Base-by-base conservation (phyloP, 2,113 vertebrate genomes). In the Apteryx mantelli region DNA sequence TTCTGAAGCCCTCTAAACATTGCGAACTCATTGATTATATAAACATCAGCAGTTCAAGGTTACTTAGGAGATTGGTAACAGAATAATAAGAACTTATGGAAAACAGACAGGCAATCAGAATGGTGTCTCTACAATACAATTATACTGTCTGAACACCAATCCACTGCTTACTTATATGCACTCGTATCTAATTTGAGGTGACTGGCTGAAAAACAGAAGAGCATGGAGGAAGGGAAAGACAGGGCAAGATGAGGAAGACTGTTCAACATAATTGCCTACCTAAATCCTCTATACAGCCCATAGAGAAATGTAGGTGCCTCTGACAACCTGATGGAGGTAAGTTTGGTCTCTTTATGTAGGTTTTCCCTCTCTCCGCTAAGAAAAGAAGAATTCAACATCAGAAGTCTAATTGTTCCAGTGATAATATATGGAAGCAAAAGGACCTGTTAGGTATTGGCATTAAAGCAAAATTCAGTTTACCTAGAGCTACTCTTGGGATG, bases 61-160 rank as follows among this genome's bases (percentile, higher is more conserved):
- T 93, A 53, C 40, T 91, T 81, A 95, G 64, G 38, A 91, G 36
- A 83, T 12, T 66, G 58, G 64, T 74, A 83, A 58, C 28, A 80
- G 40, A 93, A 93, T 63, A 91, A 91, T 81, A 93, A 91, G 91
- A 86, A 17, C 21, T 66, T 38, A 74, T 7, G 3, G 12, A 58
- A 80, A 82, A 82, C 34, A 88, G 48, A 88, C 3, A 89, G 40
- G 26, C 60, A 89, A 89, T 63, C 48, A 83, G 44, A 96, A 71
- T 50, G 74, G 15, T 75, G 46, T 13, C 48, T 70, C 68, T 74
- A 81, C 58, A 46, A 87, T 26, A 65, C 83, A 91, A 68, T 56
- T 92, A 2, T 13, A 92, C 46, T 82, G 78, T 77, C 66, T 95
- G 89, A 89, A 94, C 94, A 89, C 28, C 56, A 82, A 87, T 79